These are phyloP conservation scores for Muraenolepis orangiensis DNA, from an alignment of 2,797 vertebrate species.

Conservation along the genomic window DNA sequence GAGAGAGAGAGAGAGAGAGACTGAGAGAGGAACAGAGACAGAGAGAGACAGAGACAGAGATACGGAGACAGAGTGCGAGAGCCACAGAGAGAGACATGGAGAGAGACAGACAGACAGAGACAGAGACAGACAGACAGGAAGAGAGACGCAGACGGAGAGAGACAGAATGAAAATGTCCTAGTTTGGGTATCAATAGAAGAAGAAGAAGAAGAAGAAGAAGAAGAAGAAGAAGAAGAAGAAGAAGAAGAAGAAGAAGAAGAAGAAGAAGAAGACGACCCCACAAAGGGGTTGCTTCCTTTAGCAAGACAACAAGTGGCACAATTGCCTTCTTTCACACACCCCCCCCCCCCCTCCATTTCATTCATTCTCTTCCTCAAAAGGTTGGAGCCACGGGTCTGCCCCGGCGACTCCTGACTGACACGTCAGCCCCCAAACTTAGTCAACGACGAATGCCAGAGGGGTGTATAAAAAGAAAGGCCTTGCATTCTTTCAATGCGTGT, in stretches of 20 bases:
- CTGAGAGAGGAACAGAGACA: too few species aligned
- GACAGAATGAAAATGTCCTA: background rate
- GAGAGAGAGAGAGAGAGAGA: background rate
- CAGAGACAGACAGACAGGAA: background rate
- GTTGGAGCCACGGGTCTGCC: slow-evolving; percentile 15
- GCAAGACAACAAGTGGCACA: background rate
- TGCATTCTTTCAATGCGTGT: background rate
- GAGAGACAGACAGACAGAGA: background rate
- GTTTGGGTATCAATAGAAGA: background rate
- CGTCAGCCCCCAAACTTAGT: slow-evolving; percentile 37
- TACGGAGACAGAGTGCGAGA: background rate
- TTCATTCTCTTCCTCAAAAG: background rate
- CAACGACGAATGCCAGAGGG: slow-evolving; percentile 42
- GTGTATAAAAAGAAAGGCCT: slow-evolving; percentile 35
- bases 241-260: too few species aligned
- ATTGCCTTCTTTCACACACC: background rate
- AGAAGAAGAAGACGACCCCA: background rate
- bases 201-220: too few species aligned
- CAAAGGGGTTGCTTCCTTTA: background rate
- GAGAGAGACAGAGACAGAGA: too few species aligned
- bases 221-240: background rate
- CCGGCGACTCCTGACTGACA: slow-evolving; percentile 47
- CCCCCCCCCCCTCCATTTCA: background rate
- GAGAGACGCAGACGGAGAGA: background rate
- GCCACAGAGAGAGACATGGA: background rate